Conservation (phyloP, 2,797 vertebrate genomes). For the Semotilus atromaculatus region DNA sequence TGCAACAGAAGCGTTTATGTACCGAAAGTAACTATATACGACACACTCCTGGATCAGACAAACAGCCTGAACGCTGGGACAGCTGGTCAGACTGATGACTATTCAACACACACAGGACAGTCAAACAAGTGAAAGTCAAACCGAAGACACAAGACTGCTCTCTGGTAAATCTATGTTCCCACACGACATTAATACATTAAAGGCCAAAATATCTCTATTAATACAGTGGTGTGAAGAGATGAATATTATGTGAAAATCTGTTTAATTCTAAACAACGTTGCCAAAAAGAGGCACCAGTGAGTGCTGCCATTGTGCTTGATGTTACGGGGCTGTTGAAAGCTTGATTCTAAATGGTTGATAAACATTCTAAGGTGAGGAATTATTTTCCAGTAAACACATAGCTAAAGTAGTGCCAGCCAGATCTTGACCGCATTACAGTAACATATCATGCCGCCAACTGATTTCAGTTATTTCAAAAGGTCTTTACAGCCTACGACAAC, state of each 20-base stretch:
- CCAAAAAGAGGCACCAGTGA: background rate
- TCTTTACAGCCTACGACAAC: background rate
- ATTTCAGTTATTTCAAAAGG: background rate
- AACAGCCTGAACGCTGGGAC: conserved; percentile 36
- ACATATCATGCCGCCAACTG: background rate
- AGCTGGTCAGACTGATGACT: conserved; percentile 33
- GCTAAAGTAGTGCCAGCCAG: background rate
- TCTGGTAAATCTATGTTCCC: background rate
- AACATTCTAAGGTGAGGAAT: background rate
- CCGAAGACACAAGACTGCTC: background rate
- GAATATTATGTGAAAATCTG: background rate
- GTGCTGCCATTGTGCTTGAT: background rate
- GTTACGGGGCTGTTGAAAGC: background rate
- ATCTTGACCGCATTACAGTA: background rate
- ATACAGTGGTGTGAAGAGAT: background rate
- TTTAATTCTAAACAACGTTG: background rate
- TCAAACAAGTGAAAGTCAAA: conserved; percentile 3
- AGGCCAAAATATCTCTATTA: background rate
- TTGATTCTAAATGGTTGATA: background rate
- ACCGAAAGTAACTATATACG: conserved; percentile 60
- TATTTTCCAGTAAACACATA: background rate
- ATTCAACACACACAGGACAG: background rate
- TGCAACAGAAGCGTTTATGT: conserved; percentile 20
- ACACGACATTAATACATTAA: background rate
- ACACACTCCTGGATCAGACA: conserved; percentile 43